Percentiles rank a stretch among this genome's conserved stretches.
phyloP scores from a whole-genome alignment of 2,113 vertebrate genomes.

The Regulus satrapa region DNA sequence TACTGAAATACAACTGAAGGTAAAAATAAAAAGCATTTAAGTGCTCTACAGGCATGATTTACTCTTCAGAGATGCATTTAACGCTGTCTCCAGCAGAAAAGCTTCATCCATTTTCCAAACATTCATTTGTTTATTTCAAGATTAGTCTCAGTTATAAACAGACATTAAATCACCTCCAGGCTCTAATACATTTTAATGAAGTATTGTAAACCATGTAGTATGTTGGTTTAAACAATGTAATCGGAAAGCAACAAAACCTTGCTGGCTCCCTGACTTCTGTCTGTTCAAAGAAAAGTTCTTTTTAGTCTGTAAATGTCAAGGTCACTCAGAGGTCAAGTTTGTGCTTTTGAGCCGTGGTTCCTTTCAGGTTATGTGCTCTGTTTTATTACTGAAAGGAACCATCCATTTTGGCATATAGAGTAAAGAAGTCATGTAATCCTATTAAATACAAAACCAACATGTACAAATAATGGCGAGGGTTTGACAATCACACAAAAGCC shows the following conservation, averaged over 20 bases:
- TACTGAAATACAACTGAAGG: conserved; percentile 39
- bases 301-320: conserved; percentile 63
- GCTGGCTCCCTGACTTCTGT: conserved; percentile 58
- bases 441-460: conserved; percentile 67
- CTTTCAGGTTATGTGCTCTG: conserved; percentile 69
- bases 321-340: conserved; percentile 71
- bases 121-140: conserved; percentile 73
- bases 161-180: conserved; percentile 69
- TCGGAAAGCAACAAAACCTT: conserved; percentile 71
- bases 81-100: conserved; percentile 32
- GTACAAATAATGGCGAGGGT: conserved; percentile 66
- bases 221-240: conserved; percentile 76
- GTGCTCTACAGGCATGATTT: conserved; percentile 39
- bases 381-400: conserved; percentile 75
- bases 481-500: conserved; percentile 49
- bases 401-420: conserved; percentile 67
- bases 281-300: conserved; percentile 60
- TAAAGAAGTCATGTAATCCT: conserved; percentile 68
- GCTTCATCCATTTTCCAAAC: conserved; percentile 68
- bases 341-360: conserved; percentile 62
- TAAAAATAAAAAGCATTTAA: conserved; percentile 60
- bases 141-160: conserved; percentile 72
- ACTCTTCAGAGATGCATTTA: conserved; percentile 55
- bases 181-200: conserved; percentile 71
- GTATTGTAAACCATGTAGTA: conserved; percentile 75